Evolutionary conservation across 2,888 invertebrate genomes (phyloP).

Genomic region (Matsumyia berberina): DNA sequence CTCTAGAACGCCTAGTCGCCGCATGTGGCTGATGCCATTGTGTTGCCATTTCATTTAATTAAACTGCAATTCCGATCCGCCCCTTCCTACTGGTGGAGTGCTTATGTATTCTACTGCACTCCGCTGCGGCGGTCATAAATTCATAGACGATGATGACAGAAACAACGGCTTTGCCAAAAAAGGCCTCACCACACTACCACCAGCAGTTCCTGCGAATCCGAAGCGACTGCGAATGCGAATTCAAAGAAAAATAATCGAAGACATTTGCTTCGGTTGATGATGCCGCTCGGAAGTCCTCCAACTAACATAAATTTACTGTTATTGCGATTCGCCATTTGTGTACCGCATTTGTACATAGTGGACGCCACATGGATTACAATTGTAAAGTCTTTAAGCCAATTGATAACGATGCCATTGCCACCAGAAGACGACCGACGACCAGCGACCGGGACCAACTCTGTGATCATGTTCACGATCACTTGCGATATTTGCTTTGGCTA

Average conservation of each 20-base stretch:
- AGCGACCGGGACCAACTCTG: background rate
- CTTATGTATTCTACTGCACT: constrained; percentile 28
- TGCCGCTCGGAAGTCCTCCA: constrained; percentile 65
- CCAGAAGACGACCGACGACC: constrained; percentile 4
- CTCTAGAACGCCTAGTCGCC: background rate
- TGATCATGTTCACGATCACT: constrained; percentile 60
- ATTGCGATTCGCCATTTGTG: constrained; percentile 62
- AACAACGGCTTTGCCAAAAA: constrained; percentile 71
- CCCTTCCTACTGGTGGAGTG: constrained; percentile 1
- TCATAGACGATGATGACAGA: constrained; percentile 59
- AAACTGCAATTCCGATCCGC: constrained; percentile 43
- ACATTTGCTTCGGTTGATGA: constrained; percentile 52
- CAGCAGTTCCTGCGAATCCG: constrained; percentile 33
- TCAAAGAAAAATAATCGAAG: constrained; percentile 55
- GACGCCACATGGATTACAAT: constrained; percentile 58
- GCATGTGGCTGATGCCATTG: constrained; percentile 20
- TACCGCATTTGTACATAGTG: constrained; percentile 27
- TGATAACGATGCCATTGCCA: constrained; percentile 65
- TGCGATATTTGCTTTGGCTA: constrained; percentile 63
- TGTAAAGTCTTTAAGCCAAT: constrained; percentile 66
- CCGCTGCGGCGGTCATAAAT: constrained; percentile 56
- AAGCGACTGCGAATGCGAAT: constrained; percentile 37
- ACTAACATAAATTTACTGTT: constrained; percentile 66
- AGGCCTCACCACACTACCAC: constrained; percentile 28
- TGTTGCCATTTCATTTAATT: constrained; percentile 56